Evolutionary conservation across 1,140 invertebrate species (phyloP).

Genomic region (Drosophila varians): DNA sequence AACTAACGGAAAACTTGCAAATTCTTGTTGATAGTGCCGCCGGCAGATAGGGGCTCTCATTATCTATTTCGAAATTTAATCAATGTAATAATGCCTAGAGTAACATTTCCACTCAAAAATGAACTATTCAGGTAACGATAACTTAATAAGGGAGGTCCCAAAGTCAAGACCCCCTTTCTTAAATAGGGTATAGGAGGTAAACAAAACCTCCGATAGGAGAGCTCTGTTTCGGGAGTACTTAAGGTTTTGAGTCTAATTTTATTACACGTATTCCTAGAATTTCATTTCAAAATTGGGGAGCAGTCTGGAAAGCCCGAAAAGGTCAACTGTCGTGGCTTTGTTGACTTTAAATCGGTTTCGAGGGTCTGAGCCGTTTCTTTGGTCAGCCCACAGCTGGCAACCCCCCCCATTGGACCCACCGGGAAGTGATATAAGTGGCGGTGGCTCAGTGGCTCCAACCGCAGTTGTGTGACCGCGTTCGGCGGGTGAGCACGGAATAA

Average conservation of each 20-base stretch:
- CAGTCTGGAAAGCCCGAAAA: not conserved
- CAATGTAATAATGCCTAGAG: not conserved
- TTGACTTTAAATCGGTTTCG: slow-evolving; percentile 1
- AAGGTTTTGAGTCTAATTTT: slow-evolving; percentile 12
- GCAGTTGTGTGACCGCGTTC: slow-evolving; percentile 72
- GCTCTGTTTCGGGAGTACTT: not conserved
- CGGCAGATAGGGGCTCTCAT: not conserved
- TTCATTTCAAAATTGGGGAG: not conserved
- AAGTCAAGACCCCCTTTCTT: not conserved
- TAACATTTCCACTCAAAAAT: not conserved
- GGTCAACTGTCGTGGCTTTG: slow-evolving; percentile 1
- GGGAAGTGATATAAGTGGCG: slow-evolving; percentile 62
- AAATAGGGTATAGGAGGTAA: not conserved
- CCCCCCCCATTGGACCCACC: slow-evolving; percentile 18
- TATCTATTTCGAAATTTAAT: not conserved
- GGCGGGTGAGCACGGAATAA: slow-evolving; percentile 56
- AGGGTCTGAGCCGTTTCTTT: slow-evolving; percentile 4
- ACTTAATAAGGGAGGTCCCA: not conserved
- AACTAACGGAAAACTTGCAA: slow-evolving; percentile 37
- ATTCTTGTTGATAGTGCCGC: slow-evolving; percentile 2
- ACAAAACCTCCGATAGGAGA: not conserved
- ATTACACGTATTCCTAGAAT: not conserved
- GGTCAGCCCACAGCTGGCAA: slow-evolving; percentile 6
- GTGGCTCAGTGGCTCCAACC: slow-evolving; percentile 33
- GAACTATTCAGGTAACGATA: not conserved